Evolutionary conservation across 1,140 invertebrate genomes (phyloP).

Genomic region (Geopemphigus sp.): DNA sequence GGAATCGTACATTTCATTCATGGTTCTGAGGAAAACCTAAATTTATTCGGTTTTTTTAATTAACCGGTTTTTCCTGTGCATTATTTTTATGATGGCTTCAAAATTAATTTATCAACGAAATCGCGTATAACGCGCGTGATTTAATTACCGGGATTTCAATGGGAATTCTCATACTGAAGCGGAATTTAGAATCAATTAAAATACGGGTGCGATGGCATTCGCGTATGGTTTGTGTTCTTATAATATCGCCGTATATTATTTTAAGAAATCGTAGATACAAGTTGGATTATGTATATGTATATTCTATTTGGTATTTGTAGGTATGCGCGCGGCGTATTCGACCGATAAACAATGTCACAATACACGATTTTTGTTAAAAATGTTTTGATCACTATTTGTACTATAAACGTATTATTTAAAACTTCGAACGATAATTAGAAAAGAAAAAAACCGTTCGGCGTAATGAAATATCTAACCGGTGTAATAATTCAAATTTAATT

Average conservation of each 20-base stretch:
- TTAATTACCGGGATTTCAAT: neutral
- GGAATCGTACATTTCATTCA: neutral
- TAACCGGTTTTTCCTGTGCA: neutral
- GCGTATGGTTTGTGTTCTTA: neutral
- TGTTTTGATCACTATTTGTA: too few relatives aligned
- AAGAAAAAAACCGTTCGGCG: neutral
- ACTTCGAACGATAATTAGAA: neutral
- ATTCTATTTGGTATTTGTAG: too few relatives aligned
- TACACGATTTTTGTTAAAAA: too few relatives aligned
- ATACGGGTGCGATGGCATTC: too few relatives aligned
- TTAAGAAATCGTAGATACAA: too few relatives aligned
- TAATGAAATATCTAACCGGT: conserved; percentile 16
- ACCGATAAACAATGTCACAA: neutral
- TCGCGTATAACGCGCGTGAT: too few relatives aligned
- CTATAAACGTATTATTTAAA: too few relatives aligned
- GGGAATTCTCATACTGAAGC: neutral
- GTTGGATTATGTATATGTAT: too few relatives aligned
- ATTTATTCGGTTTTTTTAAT: neutral
- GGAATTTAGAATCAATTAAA: conserved; percentile 6
- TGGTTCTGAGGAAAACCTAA: too few relatives aligned
- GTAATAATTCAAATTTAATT: conserved; percentile 34
- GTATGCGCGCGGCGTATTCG: neutral
- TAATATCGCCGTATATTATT: too few relatives aligned
- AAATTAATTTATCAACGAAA: neutral
- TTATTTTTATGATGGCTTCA: neutral